phyloP scores from a whole-genome alignment of 2,797 vertebrate species.

The Xenentodon cancila region DNA sequence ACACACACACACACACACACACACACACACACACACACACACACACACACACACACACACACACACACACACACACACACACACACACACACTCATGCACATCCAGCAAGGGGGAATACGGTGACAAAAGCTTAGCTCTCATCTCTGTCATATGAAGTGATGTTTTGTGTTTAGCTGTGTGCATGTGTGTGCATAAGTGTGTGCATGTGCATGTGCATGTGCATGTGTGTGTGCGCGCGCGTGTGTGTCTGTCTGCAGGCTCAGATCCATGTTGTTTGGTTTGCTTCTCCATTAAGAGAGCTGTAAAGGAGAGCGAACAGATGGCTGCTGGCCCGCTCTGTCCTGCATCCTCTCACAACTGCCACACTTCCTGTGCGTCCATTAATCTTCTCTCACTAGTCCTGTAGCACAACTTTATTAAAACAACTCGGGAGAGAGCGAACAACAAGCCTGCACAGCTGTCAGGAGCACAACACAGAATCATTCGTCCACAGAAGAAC shows the following conservation, averaged over 20 bases:
- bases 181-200: too few species aligned
- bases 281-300: slow-evolving; percentile 91
- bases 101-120: slow-evolving; percentile 74
- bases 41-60: too few species aligned
- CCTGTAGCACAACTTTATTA: slow-evolving; percentile 97
- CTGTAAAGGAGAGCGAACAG: slow-evolving; percentile 94
- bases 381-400: slow-evolving; percentile 98
- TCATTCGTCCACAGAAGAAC: slow-evolving; percentile 84
- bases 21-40: slow-evolving; percentile 29
- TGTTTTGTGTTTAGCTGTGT: slow-evolving; percentile 46
- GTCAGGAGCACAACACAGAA: slow-evolving; percentile 92
- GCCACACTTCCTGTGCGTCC: slow-evolving; percentile 93
- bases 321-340: slow-evolving; percentile 93
- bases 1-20: not conserved
- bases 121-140: slow-evolving; percentile 78
- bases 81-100: slow-evolving; percentile 26
- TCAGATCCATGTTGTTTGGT: slow-evolving; percentile 90
- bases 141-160: slow-evolving; percentile 79
- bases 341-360: slow-evolving; percentile 93
- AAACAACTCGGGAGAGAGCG: slow-evolving; percentile 86
- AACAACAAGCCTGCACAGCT: slow-evolving; percentile 91
- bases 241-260: slow-evolving; percentile 70
- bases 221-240: slow-evolving; percentile 37
- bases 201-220: slow-evolving; percentile 8
- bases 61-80: not conserved